Percentiles rank a stretch among this genome's conserved stretches.
These are phyloP conservation scores for Ormyrus rosae DNA, from an alignment of 2,888 invertebrate genomes.

Conservation along the genomic window DNA sequence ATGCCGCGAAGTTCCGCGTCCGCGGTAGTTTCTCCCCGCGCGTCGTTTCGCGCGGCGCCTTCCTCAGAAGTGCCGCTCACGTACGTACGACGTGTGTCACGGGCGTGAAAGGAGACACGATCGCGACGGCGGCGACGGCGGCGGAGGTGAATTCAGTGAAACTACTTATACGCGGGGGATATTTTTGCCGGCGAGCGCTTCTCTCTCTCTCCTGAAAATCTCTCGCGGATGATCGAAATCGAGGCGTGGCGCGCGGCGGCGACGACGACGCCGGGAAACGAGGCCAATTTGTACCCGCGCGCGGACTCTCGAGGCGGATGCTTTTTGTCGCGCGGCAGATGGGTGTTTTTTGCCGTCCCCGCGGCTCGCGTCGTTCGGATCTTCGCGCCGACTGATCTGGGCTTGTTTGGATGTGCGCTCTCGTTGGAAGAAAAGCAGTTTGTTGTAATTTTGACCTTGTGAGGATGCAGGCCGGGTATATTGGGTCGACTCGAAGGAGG, in stretches of 20 bases:
- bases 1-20: constrained; percentile 44
- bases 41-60: constrained; percentile 7
- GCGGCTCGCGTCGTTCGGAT: too few species aligned
- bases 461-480: too few species aligned
- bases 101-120: constrained; percentile 1
- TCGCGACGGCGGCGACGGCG: neutral
- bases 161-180: neutral
- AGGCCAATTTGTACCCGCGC: constrained; percentile 41
- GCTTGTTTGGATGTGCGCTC: too few species aligned
- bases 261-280: neutral
- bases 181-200: constrained; percentile 13
- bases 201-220: neutral
- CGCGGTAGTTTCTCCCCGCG: constrained; percentile 20
- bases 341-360: too few species aligned
- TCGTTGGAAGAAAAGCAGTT: too few species aligned
- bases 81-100: too few species aligned
- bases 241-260: neutral
- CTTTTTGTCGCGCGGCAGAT: neutral
- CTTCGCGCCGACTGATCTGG: too few species aligned
- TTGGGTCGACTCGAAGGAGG: too few species aligned
- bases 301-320: neutral
- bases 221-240: too few species aligned
- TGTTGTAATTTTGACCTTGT: too few species aligned
- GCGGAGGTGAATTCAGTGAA: constrained; percentile 40
- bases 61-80: neutral